Evolutionary conservation across 2,113 vertebrate genomes (phyloP).

Genomic region (Gracilinanus agilis): DNA sequence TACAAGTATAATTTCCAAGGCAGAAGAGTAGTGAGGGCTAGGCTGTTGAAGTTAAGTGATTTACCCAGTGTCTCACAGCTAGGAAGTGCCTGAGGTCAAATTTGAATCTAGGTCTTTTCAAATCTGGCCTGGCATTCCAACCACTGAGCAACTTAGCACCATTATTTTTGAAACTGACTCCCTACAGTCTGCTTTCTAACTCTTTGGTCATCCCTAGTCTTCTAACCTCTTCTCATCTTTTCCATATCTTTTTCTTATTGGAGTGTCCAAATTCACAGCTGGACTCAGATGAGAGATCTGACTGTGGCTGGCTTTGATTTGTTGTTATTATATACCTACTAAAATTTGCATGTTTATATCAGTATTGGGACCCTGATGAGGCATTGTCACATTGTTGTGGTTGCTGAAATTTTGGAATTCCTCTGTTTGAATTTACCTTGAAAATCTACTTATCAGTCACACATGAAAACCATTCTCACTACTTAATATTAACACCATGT

Average conservation of each 20-base stretch:
- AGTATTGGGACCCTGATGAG: not conserved
- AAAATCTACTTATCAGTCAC: not conserved
- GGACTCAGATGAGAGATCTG: not conserved
- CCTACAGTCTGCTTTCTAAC: not conserved
- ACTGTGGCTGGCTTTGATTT: not conserved
- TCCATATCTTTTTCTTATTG: not conserved
- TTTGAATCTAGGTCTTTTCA: too few relatives aligned
- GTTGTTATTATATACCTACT: not conserved
- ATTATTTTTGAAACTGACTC: not conserved
- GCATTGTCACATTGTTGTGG: not conserved
- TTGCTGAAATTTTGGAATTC: not conserved
- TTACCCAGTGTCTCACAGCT: too few relatives aligned
- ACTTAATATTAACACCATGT: not conserved
- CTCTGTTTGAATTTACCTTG: not conserved
- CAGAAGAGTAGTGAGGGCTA: too few relatives aligned
- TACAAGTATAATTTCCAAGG: too few relatives aligned
- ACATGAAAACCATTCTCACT: not conserved
- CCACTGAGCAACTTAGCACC: too few relatives aligned
- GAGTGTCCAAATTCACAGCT: not conserved
- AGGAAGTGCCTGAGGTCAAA: too few relatives aligned
- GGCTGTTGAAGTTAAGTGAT: too few relatives aligned
- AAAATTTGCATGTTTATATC: not conserved
- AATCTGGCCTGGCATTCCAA: too few relatives aligned
- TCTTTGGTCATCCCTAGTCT: not conserved
- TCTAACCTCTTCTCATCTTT: not conserved